Percentiles rank a stretch among this genome's conserved stretches.
phyloP scores from a whole-genome alignment of 2,888 invertebrate species.

The Bursaphelenchus okinawaensis region DNA sequence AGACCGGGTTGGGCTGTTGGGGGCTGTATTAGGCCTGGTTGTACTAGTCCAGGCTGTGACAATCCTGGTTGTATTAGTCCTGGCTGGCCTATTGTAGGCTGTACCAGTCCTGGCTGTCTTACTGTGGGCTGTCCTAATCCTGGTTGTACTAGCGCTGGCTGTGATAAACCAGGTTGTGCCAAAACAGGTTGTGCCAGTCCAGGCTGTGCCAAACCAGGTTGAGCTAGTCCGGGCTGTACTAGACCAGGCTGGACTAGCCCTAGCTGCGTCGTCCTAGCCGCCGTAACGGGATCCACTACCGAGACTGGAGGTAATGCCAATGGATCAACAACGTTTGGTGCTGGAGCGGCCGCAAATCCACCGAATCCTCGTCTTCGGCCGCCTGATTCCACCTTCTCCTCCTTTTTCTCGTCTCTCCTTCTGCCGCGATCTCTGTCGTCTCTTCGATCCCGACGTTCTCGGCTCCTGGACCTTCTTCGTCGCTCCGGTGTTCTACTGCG shows the following conservation, averaged over 20 bases:
- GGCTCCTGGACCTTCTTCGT: neutral
- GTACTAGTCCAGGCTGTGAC: neutral
- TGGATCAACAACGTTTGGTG: slow-evolving; percentile 9
- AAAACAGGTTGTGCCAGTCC: neutral
- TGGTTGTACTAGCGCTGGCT: neutral
- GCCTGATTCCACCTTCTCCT: neutral
- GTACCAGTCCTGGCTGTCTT: neutral
- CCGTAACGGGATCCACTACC: slow-evolving; percentile 12
- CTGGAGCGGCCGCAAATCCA: slow-evolving; percentile 17
- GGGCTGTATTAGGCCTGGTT: neutral
- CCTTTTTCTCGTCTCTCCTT: neutral
- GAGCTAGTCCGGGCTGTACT: neutral
- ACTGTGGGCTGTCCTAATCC: neutral
- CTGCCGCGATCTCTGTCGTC: too few relatives aligned
- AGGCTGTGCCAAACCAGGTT: neutral
- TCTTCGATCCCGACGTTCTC: neutral
- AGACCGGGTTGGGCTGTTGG: neutral
- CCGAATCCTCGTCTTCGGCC: slow-evolving; percentile 23
- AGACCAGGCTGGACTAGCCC: neutral
- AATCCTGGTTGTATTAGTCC: neutral
- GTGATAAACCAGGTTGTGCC: neutral
- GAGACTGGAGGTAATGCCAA: slow-evolving; percentile 6
- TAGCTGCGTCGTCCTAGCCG: neutral
- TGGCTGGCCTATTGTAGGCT: slow-evolving; percentile 6
- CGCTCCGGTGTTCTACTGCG: neutral